These are phyloP conservation scores for Drosophila kepulauana DNA, from an alignment of 1,140 invertebrate species.

Conservation along the genomic window DNA sequence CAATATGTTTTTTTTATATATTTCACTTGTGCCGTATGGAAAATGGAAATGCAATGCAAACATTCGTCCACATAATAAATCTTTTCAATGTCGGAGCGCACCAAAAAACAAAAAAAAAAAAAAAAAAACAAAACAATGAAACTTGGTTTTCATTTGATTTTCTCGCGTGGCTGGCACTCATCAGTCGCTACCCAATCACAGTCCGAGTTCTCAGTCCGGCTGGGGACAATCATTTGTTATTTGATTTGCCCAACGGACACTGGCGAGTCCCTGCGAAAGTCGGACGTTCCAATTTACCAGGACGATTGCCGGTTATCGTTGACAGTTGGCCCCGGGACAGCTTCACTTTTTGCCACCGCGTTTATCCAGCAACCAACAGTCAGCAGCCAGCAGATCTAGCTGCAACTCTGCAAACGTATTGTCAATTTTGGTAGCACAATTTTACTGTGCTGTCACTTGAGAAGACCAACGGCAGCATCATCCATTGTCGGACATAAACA, in stretches of 20 bases:
- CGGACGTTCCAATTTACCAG: slow-evolving; percentile 59
- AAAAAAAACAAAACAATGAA: slow-evolving; percentile 4
- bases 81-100: slow-evolving; percentile 16
- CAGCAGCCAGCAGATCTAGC: not conserved
- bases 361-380: not conserved
- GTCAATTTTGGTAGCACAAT: slow-evolving; percentile 47
- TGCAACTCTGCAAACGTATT: slow-evolving; percentile 31
- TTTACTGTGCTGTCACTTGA: slow-evolving; percentile 42
- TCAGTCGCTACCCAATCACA: slow-evolving; percentile 59
- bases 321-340: slow-evolving; percentile 29
- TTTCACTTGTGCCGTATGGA: not conserved
- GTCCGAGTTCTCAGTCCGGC: slow-evolving; percentile 18
- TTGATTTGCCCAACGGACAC: slow-evolving; percentile 65
- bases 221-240: slow-evolving; percentile 73
- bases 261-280: slow-evolving; percentile 8
- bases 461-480: slow-evolving; percentile 17
- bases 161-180: slow-evolving; percentile 52
- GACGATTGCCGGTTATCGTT: slow-evolving; percentile 51
- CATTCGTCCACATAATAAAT: slow-evolving; percentile 46
- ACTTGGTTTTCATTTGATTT: slow-evolving; percentile 61
- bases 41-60: slow-evolving; percentile 36
- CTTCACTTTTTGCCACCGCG: not conserved
- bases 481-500: slow-evolving; percentile 19
- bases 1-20: slow-evolving; percentile 23
- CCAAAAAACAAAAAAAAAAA: too few relatives aligned